phyloP scores from a whole-genome alignment of 2,797 vertebrate genomes.

The Scyliorhinus canicula region DNA sequence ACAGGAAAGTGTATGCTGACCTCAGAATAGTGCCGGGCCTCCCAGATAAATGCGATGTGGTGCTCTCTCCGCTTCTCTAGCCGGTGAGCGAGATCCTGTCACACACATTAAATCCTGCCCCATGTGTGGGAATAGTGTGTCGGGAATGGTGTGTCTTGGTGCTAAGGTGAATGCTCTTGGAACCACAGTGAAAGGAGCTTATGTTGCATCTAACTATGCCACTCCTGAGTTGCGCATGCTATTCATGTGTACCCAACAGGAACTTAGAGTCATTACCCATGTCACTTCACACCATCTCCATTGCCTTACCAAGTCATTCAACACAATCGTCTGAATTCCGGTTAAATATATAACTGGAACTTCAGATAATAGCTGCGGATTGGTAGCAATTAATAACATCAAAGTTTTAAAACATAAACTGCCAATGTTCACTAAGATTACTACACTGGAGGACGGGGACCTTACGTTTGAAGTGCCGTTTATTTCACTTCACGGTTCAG shows the following conservation, averaged over 20 bases:
- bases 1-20: too few species aligned
- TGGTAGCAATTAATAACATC: not conserved
- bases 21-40: too few species aligned
- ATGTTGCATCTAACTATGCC: not conserved
- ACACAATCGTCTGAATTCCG: not conserved
- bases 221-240: not conserved
- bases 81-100: too few species aligned
- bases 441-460: not conserved
- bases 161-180: not conserved
- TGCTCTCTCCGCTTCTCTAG: too few species aligned
- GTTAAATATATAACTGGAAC: not conserved
- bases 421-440: not conserved
- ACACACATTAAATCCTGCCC: too few species aligned
- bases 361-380: not conserved
- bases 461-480: not conserved
- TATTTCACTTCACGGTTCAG: constrained; percentile 3
- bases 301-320: not conserved
- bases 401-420: not conserved
- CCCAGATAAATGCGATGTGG: too few species aligned
- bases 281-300: not conserved
- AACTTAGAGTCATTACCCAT: not conserved
- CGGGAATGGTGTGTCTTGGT: too few species aligned
- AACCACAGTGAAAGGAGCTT: not conserved
- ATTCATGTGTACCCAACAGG: not conserved
- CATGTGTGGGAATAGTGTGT: too few species aligned